A percentile compares a stretch with the other conserved stretches of the same genome.
Evolutionary conservation across 2,797 vertebrate species (phyloP).

Genomic region (Gymnothorax reevesii): DNA sequence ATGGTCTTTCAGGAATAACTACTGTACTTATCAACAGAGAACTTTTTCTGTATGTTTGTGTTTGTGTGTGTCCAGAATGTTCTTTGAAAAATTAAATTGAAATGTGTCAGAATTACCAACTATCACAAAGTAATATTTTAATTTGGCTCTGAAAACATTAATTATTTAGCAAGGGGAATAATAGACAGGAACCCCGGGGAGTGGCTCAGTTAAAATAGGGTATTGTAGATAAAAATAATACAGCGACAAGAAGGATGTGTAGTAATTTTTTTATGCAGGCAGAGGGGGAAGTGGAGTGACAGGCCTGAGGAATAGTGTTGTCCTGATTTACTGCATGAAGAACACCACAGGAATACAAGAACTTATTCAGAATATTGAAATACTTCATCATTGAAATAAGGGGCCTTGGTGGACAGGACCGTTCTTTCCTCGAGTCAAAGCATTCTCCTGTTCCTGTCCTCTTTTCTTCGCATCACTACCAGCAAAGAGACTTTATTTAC

Average conservation of each 20-base stretch:
- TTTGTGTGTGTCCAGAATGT: conserved; percentile 1
- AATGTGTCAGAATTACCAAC: neutral
- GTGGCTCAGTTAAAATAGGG: neutral
- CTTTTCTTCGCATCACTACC: neutral
- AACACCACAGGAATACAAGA: neutral
- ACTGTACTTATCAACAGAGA: neutral
- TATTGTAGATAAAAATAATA: neutral
- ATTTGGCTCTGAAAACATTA: neutral
- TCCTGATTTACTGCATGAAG: neutral
- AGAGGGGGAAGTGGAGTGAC: neutral
- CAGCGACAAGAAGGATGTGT: neutral
- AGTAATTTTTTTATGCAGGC: neutral
- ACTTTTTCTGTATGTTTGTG: neutral
- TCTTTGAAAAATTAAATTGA: neutral
- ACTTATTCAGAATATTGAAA: neutral
- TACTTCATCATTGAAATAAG: neutral
- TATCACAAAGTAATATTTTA: neutral
- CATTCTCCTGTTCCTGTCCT: neutral
- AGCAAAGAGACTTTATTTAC: neutral
- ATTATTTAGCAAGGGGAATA: neutral
- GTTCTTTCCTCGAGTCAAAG: neutral
- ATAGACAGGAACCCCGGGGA: conserved; percentile 5
- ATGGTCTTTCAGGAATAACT: neutral
- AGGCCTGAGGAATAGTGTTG: neutral
- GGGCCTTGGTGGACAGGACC: neutral